Percentiles rank a stretch among this genome's conserved stretches.
phyloP scores from a whole-genome alignment of 2,797 vertebrate genomes.

The Remorina albescens region DNA sequence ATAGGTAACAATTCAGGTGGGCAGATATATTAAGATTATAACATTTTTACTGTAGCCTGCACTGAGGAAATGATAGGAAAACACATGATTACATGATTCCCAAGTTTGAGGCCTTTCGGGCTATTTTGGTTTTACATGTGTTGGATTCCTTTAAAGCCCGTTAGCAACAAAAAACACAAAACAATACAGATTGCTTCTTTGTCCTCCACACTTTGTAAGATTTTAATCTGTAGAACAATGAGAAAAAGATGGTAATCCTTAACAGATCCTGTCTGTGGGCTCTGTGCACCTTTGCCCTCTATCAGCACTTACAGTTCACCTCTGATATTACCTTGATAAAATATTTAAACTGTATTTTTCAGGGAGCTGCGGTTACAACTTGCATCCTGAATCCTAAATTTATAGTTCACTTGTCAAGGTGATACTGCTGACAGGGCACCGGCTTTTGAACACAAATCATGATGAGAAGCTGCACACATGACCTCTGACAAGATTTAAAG shows the following conservation, averaged over 20 bases:
- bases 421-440: constrained; percentile 35
- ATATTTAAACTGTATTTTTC: constrained; percentile 46
- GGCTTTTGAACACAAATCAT: constrained; percentile 27
- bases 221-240: constrained; percentile 50
- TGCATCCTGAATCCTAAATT: constrained; percentile 45
- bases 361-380: constrained; percentile 44
- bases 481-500: constrained; percentile 13
- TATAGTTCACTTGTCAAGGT: constrained; percentile 51
- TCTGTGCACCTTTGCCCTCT: constrained; percentile 56
- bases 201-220: constrained; percentile 20
- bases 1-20: constrained; percentile 14
- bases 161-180: background rate
- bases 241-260: constrained; percentile 11
- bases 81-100: background rate
- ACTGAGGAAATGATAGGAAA: constrained; percentile 9
- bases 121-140: constrained; percentile 12
- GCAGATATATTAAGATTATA: constrained; percentile 26
- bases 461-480: background rate
- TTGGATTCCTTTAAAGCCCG: constrained; percentile 17
- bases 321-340: constrained; percentile 45
- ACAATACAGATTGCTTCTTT: constrained; percentile 12
- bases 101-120: background rate
- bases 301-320: constrained; percentile 41
- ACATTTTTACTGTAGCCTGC: constrained; percentile 1
- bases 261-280: constrained; percentile 17